These are phyloP conservation scores for Hypomecis punctinalis DNA, from an alignment of 2,888 invertebrate genomes.

Conservation along the genomic window DNA sequence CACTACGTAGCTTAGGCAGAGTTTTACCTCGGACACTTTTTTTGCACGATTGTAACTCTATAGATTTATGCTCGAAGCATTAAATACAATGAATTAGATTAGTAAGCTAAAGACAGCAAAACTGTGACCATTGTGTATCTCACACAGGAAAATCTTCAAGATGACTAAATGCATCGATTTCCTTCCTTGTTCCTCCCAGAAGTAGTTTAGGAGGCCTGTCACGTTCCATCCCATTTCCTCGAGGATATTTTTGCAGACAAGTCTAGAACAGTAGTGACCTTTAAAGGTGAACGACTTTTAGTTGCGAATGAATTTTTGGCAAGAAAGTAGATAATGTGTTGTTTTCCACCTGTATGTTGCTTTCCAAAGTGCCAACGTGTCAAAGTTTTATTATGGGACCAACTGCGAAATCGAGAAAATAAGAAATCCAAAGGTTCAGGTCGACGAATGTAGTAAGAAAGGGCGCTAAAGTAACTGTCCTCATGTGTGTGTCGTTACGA, in stretches of 20 bases:
- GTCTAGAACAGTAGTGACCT: conserved; percentile 23
- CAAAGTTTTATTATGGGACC: too few relatives aligned
- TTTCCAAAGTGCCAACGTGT: too few relatives aligned
- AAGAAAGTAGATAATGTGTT: neutral
- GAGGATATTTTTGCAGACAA: conserved; percentile 26
- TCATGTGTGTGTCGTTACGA: too few relatives aligned
- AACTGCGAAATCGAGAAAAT: too few relatives aligned
- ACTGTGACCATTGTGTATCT: neutral
- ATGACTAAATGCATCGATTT: conserved; percentile 16
- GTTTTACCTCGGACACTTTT: too few relatives aligned
- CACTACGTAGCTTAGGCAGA: too few relatives aligned
- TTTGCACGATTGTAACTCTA: too few relatives aligned
- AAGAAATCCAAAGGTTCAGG: too few relatives aligned
- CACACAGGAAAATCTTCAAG: neutral
- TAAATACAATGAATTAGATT: neutral
- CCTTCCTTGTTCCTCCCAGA: conserved; percentile 32
- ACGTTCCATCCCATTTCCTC: conserved; percentile 33
- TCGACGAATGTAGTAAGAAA: too few relatives aligned
- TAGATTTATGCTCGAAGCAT: too few relatives aligned
- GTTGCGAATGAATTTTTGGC: neutral
- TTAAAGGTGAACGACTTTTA: conserved; percentile 8
- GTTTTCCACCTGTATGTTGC: too few relatives aligned
- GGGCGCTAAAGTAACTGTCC: too few relatives aligned
- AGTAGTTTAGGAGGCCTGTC: conserved; percentile 15
- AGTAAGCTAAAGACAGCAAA: neutral